A percentile compares a stretch with the other conserved stretches of the same genome.
Conservation (phyloP, 1,140 invertebrate species). For the Zaprionus kolodkinae region DNA sequence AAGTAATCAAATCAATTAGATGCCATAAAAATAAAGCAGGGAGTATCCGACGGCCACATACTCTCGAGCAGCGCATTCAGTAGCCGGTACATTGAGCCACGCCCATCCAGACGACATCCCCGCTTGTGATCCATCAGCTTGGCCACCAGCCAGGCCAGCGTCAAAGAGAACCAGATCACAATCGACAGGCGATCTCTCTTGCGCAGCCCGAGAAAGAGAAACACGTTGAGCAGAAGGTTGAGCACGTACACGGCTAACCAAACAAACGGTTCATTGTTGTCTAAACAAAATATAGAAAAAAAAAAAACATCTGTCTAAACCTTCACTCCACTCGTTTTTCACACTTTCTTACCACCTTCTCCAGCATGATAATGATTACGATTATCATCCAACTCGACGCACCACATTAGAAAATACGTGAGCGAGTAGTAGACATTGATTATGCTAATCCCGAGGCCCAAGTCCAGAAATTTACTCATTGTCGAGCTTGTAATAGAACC, state of each 20-base stretch:
- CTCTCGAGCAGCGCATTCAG: constrained; percentile 39
- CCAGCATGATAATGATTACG: not conserved
- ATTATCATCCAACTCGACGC: constrained; percentile 23
- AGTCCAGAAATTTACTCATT: constrained; percentile 47
- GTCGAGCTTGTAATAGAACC: not conserved
- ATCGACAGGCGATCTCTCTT: constrained; percentile 46
- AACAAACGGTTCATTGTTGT: constrained; percentile 34
- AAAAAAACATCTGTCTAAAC: constrained; percentile 19
- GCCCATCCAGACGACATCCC: constrained; percentile 27
- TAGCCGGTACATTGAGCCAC: constrained; percentile 31
- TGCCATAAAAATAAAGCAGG: not conserved
- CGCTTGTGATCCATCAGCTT: constrained; percentile 24
- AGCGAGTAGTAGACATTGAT: constrained; percentile 48
- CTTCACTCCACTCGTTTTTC: not conserved
- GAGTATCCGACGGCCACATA: constrained; percentile 9
- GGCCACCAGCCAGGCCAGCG: constrained; percentile 35
- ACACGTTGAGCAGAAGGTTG: constrained; percentile 40
- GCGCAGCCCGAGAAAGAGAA: constrained; percentile 43
- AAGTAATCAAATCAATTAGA: constrained; percentile 11
- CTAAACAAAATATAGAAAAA: constrained; percentile 4
- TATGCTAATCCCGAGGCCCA: constrained; percentile 45
- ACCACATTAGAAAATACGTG: constrained; percentile 48
- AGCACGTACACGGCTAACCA: constrained; percentile 36
- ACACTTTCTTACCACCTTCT: constrained; percentile 21
- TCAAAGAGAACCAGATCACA: constrained; percentile 43